These are phyloP conservation scores for Parnassius apollo DNA, from an alignment of 2,888 invertebrate species.

Conservation along the genomic window DNA sequence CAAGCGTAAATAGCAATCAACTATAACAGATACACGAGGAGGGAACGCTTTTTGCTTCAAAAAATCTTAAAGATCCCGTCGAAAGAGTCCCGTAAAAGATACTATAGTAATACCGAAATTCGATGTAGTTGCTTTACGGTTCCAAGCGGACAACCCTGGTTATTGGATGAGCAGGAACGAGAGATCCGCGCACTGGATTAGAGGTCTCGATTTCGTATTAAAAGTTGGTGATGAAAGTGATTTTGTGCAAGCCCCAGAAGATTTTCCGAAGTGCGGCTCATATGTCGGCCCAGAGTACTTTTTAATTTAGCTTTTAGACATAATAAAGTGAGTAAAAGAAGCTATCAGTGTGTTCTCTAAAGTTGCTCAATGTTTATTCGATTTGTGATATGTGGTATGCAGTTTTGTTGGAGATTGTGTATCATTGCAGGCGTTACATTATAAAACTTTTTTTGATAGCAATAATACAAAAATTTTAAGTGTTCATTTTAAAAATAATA, in stretches of 20 bases:
- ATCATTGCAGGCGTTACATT: not conserved
- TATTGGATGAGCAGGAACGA: conserved; percentile 92
- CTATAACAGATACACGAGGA: conserved; percentile 81
- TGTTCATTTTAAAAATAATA: no score
- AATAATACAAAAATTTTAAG: conserved; percentile 7
- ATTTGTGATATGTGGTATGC: conserved; percentile 14
- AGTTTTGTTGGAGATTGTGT: not conserved
- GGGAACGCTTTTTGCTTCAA: conserved; percentile 73
- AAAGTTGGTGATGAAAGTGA: conserved; percentile 86
- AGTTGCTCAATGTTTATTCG: conserved; percentile 14
- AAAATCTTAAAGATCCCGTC: conserved; percentile 83
- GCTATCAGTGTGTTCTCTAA: conserved; percentile 25
- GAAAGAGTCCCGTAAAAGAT: no score
- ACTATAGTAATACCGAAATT: conserved; percentile 87
- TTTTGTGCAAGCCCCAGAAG: conserved; percentile 84
- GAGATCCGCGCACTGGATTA: conserved; percentile 86
- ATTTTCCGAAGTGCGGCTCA: conserved; percentile 90
- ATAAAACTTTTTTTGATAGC: not conserved
- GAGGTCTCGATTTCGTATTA: conserved; percentile 87
- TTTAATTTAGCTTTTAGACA: conserved; percentile 66
- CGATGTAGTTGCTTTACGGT: conserved; percentile 85
- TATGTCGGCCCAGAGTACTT: conserved; percentile 89
- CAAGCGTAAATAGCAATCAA: conserved; percentile 71
- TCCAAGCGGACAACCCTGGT: conserved; percentile 89
- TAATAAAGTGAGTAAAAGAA: conserved; percentile 9